Base-by-base conservation (phyloP, 2,888 invertebrate genomes). In the Noctua comes region DNA sequence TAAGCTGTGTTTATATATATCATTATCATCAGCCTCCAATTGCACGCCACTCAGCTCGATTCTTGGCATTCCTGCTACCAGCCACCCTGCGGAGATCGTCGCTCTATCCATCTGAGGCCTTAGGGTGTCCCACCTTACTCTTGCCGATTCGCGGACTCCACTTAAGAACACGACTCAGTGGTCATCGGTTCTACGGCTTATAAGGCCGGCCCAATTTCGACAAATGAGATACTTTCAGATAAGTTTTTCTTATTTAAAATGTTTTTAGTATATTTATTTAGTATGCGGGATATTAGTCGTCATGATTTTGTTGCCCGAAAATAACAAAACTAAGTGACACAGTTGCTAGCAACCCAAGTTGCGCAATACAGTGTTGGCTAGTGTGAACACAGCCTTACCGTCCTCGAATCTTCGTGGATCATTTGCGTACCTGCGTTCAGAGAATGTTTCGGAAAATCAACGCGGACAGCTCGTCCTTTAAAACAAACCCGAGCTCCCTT, bases 361-460 rank as follows among this genome's bases (percentile, higher is more conserved):
- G 27, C 66, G 10, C 51, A 72, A 65, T n/a, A 31, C 3, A 31
- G 62, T 2, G 43, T 68, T 36, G n/a, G 68, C 0, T 5, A n/a
- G 64, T 72, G 4, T 1, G 27, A 0, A 48, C 36, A 16, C 43
- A 68, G 62, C 77, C 36, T 77, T 73, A 75, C 43, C 11, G 18
- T 54, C 40, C 6, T 64, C 36, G 65, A 65, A 75, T 70, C 51
- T 84, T 75, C 43, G 27, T 40, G 79, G 59, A 82, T 74, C 85
- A 79, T 82, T 84, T 84, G 73, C 68, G 51, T 85, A 79, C 85
- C 74, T 82, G 36, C 27, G 73, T 76, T 74, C 18, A 66, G 68
- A 74, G 69, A 85, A 85, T 82, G 72, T 76, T 74, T 66, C 77
- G 79, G 64, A 80, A 85, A 85, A 85, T 85, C 79, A 74, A 85